These are phyloP conservation scores for Leptobrachium ailaonicum DNA, from an alignment of 2,113 vertebrate genomes.

Conservation along the genomic window DNA sequence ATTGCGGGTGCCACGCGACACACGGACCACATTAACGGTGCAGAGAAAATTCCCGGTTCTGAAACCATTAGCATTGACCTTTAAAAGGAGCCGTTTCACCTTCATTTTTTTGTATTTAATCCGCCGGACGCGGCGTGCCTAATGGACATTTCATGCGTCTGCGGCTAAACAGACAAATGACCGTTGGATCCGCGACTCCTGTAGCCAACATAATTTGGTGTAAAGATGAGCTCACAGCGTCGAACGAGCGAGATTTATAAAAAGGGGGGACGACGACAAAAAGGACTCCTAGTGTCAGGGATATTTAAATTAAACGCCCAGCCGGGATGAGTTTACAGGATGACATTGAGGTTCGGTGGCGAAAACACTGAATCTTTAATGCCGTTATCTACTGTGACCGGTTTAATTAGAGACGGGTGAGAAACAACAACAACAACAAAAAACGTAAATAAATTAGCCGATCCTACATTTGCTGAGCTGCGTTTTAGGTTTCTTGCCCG, in stretches of 20 bases:
- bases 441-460: conserved; percentile 41
- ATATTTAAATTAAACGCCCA: conserved; percentile 19
- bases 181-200: conserved; percentile 30
- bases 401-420: conserved; percentile 28
- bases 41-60: conserved; percentile 15
- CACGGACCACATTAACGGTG: not conserved
- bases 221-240: conserved; percentile 44
- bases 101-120: conserved; percentile 28
- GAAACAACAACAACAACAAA: not conserved
- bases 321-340: conserved; percentile 31
- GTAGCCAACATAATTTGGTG: conserved; percentile 44
- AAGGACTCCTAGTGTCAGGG: conserved; percentile 27
- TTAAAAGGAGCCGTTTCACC: conserved; percentile 12
- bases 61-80: conserved; percentile 29
- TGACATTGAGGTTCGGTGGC: conserved; percentile 34
- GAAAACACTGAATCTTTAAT: conserved; percentile 14
- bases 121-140: conserved; percentile 35
- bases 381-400: conserved; percentile 13
- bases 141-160: conserved; percentile 47
- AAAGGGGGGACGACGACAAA: not conserved
- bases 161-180: conserved; percentile 46
- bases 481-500: conserved; percentile 53
- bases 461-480: conserved; percentile 48
- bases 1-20: not conserved
- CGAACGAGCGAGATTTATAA: conserved; percentile 29